Base-by-base conservation (phyloP, 2,797 vertebrate species). In the Etheostoma nigrum region DNA sequence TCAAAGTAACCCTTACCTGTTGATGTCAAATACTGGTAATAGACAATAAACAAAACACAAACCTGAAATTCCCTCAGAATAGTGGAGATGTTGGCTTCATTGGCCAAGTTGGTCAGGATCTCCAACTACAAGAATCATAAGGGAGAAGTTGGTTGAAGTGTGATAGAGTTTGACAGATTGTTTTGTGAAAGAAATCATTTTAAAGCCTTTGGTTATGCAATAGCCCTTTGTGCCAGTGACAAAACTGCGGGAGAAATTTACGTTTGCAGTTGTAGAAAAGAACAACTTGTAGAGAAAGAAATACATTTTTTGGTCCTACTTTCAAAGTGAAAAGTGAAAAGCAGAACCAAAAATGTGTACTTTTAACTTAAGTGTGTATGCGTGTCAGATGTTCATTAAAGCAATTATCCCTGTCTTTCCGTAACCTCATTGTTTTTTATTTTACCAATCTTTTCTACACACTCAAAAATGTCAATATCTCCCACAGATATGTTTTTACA, bases 21-120 rank as follows among this genome's bases (percentile, higher is more conserved):
- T 44, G 16, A 53, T 40, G 7, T 42, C 1, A 42, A 16, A 14
- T 2, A 21, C 4, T 2, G 6, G 47, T n/a, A 2, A 62, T n/a
- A 8, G 15, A 30, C 2, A 4, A 10, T 5, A 19, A 69, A 2
- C 2, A 63, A 6, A 19, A 66, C 3, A 89, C 94, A 90, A 88
- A 98, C 98, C 98, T 99, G 98, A 89, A 99, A 98, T 88, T 99
- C 98, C 84, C 98, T 96, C 74, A 99, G 96, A 44, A 99, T 96
- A 36, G 96, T 98, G 78, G 98, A 98, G 92, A 99, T 97, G 90
- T 97, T 99, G 25, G 97, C 95, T 92, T 99, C 98, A 64, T 96
- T 99, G 81, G 97, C 97, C 86, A 99, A 92, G 88, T 97, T 99
- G 74, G 98, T 99, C 91, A 99, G 91, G 88, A 99, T 97, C 94